phyloP scores from a whole-genome alignment of 2,888 invertebrate species.

The Ichneumoninae sp. region DNA sequence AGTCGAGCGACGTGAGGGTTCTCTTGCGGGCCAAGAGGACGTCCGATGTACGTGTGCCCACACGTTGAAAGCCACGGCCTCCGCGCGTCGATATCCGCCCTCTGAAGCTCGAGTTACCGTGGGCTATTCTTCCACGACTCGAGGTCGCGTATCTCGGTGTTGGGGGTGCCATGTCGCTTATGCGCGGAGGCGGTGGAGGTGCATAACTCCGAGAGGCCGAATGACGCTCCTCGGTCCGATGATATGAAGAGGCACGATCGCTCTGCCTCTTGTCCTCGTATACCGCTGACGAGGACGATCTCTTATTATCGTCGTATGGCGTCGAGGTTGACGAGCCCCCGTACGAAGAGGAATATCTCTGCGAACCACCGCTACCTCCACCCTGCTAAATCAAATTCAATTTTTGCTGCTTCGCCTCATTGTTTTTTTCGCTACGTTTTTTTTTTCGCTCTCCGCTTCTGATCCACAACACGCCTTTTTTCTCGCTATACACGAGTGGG shows the following conservation, averaged over 20 bases:
- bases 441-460: slow-evolving; percentile 51
- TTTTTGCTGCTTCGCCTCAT: slow-evolving; percentile 73
- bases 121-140: slow-evolving; percentile 80
- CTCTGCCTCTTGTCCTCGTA: slow-evolving; percentile 82
- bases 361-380: slow-evolving; percentile 77
- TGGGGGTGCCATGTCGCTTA: slow-evolving; percentile 80
- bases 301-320: slow-evolving; percentile 81
- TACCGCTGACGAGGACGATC: slow-evolving; percentile 79
- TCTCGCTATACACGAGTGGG: slow-evolving; percentile 40
- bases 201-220: slow-evolving; percentile 81
- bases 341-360: slow-evolving; percentile 82
- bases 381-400: slow-evolving; percentile 83
- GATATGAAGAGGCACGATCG: slow-evolving; percentile 81
- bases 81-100: slow-evolving; percentile 80
- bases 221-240: slow-evolving; percentile 82
- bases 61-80: slow-evolving; percentile 79
- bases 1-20: slow-evolving; percentile 79
- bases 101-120: slow-evolving; percentile 78
- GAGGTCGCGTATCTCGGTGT: slow-evolving; percentile 76
- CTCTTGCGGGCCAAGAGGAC: slow-evolving; percentile 80
- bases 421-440: slow-evolving; percentile 64
- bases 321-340: slow-evolving; percentile 79
- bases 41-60: slow-evolving; percentile 78
- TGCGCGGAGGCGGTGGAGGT: slow-evolving; percentile 78
- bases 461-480: slow-evolving; percentile 30